These are phyloP conservation scores for Adela reaumurella DNA, from an alignment of 2,888 invertebrate species.

Conservation along the genomic window DNA sequence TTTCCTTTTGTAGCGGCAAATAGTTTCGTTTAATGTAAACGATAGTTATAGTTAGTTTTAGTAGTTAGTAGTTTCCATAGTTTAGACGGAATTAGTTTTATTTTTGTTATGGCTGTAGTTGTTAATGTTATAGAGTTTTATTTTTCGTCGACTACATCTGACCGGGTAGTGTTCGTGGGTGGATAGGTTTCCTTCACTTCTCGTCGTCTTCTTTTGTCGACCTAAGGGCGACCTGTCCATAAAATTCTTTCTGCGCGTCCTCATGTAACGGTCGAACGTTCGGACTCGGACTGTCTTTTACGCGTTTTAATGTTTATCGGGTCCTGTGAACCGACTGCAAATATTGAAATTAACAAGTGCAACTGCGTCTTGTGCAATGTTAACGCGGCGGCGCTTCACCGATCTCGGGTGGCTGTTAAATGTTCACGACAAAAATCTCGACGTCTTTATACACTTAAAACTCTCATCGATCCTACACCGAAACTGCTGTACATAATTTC, in stretches of 20 bases:
- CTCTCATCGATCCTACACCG: too few relatives aligned
- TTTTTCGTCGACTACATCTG: constrained; percentile 27
- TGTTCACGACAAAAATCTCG: too few relatives aligned
- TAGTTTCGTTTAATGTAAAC: constrained; percentile 46
- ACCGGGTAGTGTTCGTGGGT: constrained; percentile 27
- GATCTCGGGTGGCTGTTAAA: too few relatives aligned
- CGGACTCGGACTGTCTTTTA: constrained; percentile 10
- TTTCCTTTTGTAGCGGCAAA: background rate
- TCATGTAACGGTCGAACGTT: constrained; percentile 4
- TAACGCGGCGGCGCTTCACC: too few relatives aligned
- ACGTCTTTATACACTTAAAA: too few relatives aligned
- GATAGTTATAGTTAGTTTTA: constrained; percentile 47
- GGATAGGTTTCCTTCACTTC: constrained; percentile 7
- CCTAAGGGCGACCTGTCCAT: background rate
- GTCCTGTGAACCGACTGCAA: background rate
- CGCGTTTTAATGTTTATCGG: constrained; percentile 3
- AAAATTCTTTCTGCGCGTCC: background rate
- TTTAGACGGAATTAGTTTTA: constrained; percentile 48
- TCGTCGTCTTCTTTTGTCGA: background rate
- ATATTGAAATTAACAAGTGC: too few relatives aligned
- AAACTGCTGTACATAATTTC: background rate
- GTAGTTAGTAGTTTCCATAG: constrained; percentile 50
- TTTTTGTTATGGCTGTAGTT: constrained; percentile 56
- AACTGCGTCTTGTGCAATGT: too few relatives aligned
- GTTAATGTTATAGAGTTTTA: constrained; percentile 53